Conservation (phyloP, 2,888 invertebrate species). For the Caenorhabditis japonica region DNA sequence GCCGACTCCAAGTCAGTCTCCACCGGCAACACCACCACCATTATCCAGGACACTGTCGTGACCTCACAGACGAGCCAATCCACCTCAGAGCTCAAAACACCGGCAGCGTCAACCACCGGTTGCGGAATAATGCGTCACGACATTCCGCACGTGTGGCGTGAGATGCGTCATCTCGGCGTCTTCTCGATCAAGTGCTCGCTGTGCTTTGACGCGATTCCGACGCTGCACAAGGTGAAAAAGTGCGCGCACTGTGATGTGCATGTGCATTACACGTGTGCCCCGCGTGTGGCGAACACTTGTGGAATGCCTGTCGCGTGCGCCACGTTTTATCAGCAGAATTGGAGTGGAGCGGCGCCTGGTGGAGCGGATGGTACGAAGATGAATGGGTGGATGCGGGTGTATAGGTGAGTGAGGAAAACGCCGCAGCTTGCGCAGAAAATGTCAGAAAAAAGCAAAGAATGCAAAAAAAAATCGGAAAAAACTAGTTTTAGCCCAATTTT, state of each 20-base stretch:
- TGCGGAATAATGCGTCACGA: conserved; percentile 47
- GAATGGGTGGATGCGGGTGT: conserved; percentile 66
- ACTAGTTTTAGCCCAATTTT: too few relatives aligned
- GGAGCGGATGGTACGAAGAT: conserved; percentile 37
- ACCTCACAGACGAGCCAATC: neutral
- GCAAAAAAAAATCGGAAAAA: too few relatives aligned
- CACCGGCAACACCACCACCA: neutral
- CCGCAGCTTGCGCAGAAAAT: too few relatives aligned
- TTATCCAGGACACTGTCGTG: neutral
- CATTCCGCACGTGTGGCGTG: conserved; percentile 57
- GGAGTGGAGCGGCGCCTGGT: conserved; percentile 31
- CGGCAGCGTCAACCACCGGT: too few relatives aligned
- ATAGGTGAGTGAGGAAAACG: too few relatives aligned
- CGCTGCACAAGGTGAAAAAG: conserved; percentile 36
- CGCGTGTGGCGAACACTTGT: conserved; percentile 51
- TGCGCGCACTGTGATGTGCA: conserved; percentile 46
- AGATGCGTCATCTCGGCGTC: conserved; percentile 37
- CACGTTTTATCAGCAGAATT: conserved; percentile 21
- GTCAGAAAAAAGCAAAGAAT: too few relatives aligned
- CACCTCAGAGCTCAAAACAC: neutral
- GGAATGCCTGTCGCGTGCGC: conserved; percentile 47
- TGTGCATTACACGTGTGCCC: conserved; percentile 42
- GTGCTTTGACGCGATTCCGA: conserved; percentile 50
- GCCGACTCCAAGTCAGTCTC: neutral
- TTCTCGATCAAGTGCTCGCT: conserved; percentile 52